Evolutionary conservation across 1,140 invertebrate species (phyloP), one percentile per base, ranked within the genome.

Genomic region (Apis florea): DNA sequence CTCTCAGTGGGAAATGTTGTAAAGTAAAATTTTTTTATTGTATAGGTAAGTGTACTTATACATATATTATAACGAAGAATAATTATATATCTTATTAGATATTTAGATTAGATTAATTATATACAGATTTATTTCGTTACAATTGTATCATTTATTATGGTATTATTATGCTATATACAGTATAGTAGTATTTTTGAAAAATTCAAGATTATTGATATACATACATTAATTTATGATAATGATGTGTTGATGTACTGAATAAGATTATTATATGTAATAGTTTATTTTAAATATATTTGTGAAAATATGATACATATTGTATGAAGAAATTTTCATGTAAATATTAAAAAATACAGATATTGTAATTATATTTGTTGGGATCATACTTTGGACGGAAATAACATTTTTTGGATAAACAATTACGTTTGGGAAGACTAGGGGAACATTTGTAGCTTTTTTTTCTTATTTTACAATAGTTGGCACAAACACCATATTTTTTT

Each of bases 351-450:
- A 67, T 81, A 75, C 13, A 75, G 47, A 74, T 66, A 54, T 67
- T 49, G 31, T 81, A 67, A 61, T 72, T 24, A 19, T 64, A 54
- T 47, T 64, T 75, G 47, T 81, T 67, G 72, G 72, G 61, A 67
- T 51, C 47, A 6, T 81, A 81, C 72, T 75, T 81, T 75, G 79
- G 79, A 81, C 79, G 79, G 79, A 81, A 31, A 81, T 66, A 58
- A 26, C 47, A 66, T 12, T 47, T 75, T 56, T 81, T 75, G 63
- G 63, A 73, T 72, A 13, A 24, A 64, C 49, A 40, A 54, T 81
- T 49, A 49, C 19, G 31, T 12, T 75, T 19, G 40, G 79, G 79
- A 81, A 81, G 79, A 81, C 79, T 75, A 81, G 70, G 53, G 74
- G 53, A 78, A n/a, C 64, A 79, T 79, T 73, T 49, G 58, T 19